Percentiles rank a stretch among this genome's conserved stretches.
Conservation (phyloP, 2,888 invertebrate species). For the Cryptus armator region DNA sequence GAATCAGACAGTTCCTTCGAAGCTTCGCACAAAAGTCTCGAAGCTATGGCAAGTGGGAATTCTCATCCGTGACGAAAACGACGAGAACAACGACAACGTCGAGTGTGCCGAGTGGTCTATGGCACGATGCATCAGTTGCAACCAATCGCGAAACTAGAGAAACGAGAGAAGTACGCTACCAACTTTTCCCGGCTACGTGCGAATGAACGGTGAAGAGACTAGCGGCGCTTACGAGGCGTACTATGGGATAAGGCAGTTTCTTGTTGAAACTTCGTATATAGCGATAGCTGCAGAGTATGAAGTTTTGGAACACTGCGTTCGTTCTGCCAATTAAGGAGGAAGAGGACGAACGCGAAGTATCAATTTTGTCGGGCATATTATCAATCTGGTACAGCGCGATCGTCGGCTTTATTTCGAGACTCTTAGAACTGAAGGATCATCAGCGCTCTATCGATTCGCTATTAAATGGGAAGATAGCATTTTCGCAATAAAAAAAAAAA, state of each 20-base stretch:
- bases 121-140: conserved; percentile 52
- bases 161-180: conserved; percentile 40
- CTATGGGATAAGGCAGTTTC: neutral
- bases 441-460: neutral
- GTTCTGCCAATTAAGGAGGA: conserved; percentile 52
- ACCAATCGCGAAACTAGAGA: conserved; percentile 9
- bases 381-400: neutral
- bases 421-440: neutral
- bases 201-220: conserved; percentile 16
- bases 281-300: conserved; percentile 1
- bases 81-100: conserved; percentile 8
- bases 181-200: conserved; percentile 53
- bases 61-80: conserved; percentile 40
- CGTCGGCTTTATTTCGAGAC: conserved; percentile 7
- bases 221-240: neutral
- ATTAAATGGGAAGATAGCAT: neutral
- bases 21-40: conserved; percentile 32
- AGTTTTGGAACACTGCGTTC: conserved; percentile 46
- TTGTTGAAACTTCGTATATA: neutral
- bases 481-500: neutral
- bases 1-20: conserved; percentile 2
- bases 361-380: conserved; percentile 44
- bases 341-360: conserved; percentile 36
- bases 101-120: conserved; percentile 26
- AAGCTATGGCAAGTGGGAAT: conserved; percentile 37